Base-by-base conservation (phyloP, 2,888 invertebrate genomes). In the Eilema depressum region DNA sequence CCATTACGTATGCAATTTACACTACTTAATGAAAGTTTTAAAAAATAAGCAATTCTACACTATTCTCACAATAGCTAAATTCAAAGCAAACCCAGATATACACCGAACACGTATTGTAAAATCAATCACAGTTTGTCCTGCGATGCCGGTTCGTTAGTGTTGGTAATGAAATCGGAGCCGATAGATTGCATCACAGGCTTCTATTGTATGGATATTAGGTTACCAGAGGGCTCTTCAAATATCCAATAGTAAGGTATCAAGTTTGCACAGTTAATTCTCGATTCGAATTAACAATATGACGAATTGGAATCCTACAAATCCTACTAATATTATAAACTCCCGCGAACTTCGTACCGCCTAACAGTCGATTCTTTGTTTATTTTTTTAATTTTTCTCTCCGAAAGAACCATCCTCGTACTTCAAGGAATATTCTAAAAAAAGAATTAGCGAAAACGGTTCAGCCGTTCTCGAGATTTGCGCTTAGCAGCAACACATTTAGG, bases 81-180 rank as follows among this genome's bases (percentile, higher is more conserved):
- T 28, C 53, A 28, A 14, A 56, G 30, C 28, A 26, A 53, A 20
- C 11, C 26, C 1, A 28, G 5, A 66, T 26, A 65, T 72, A 63
- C 57, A 72, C 56, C 70, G 70, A 73, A 71, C 68, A 70, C 70
- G 69, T 69, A 83, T 83, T 85, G 83, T 86, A 83, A 86, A 89
- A 88, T 87, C 87, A 86, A 86, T 88, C 84, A 81, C 82, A 78
- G 82, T 82, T 80, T 82, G 82, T 83, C 78, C 83, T 79, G 79
- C 81, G 81, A 85, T 85, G 82, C 78, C 87, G 87, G 89, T 89
- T 90, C 89, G 91, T 92, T 91, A 91, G 88, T 79, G 82, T 75
- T 78, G 73, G 86, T 90, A 91, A 91, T 91, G 88, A 90, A 91
- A 91, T 88, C 82, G 84, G 86, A 88, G 85, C 81, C 84, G 84